phyloP scores from a whole-genome alignment of 2,113 vertebrate species.

The Marcusenius ussheri region DNA sequence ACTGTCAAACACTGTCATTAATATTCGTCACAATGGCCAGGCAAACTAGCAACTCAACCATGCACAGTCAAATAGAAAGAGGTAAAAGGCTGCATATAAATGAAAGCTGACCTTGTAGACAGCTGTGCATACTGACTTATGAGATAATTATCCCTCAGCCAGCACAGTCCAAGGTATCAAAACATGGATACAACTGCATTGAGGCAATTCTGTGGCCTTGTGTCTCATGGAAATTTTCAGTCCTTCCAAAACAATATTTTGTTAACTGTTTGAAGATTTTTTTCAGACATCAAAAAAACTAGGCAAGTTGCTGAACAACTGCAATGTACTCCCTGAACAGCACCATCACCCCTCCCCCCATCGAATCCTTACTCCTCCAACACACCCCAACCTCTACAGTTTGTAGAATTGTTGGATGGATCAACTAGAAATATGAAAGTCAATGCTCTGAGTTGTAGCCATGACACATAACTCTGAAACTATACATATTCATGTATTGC shows the following conservation, averaged over 20 bases:
- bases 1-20: constrained; percentile 53
- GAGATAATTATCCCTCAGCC: constrained; percentile 56
- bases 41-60: constrained; percentile 47
- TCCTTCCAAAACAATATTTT: constrained; percentile 33
- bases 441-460: no score
- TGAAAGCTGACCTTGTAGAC: constrained; percentile 61
- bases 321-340: background rate
- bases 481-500: no score
- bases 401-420: background rate
- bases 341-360: background rate
- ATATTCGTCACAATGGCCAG: constrained; percentile 52
- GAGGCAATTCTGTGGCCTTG: constrained; percentile 12
- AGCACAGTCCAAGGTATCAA: constrained; percentile 40
- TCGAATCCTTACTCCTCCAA: background rate
- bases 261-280: background rate
- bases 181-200: constrained; percentile 45
- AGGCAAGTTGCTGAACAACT: background rate
- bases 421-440: no score
- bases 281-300: background rate
- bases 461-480: no score
- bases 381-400: background rate
- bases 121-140: constrained; percentile 64
- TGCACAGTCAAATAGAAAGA: constrained; percentile 40
- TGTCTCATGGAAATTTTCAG: constrained; percentile 42
- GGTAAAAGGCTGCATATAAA: constrained; percentile 42